phyloP scores from a whole-genome alignment of 2,888 invertebrate species.

The Oxytorus armatus region DNA sequence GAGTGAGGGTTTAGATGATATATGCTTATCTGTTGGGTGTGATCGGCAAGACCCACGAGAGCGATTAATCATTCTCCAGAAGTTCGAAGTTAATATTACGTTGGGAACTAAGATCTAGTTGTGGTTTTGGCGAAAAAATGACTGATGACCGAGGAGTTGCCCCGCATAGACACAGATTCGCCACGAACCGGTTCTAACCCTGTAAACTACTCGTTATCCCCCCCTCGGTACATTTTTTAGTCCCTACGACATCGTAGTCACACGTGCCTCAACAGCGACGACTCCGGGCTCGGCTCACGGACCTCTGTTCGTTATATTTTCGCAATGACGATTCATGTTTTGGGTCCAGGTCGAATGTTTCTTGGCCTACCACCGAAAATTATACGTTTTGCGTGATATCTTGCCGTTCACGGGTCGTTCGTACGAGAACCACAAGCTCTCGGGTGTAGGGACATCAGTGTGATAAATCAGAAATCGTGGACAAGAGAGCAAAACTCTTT shows the following conservation, averaged over 20 bases:
- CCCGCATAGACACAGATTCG: not conserved
- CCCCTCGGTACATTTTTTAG: constrained; percentile 5
- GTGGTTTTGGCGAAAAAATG: constrained; percentile 49
- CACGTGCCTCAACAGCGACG: constrained; percentile 4
- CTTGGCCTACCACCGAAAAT: constrained; percentile 69
- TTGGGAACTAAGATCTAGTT: constrained; percentile 21
- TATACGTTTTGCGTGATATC: constrained; percentile 69
- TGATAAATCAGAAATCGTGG: constrained; percentile 81
- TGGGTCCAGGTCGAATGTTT: constrained; percentile 11
- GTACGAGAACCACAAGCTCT: constrained; percentile 60
- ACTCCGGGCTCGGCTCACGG: not conserved
- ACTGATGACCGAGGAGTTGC: constrained; percentile 48
- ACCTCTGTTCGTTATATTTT: constrained; percentile 24
- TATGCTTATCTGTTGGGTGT: constrained; percentile 38
- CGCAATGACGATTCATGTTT: not conserved
- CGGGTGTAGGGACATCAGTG: constrained; percentile 71
- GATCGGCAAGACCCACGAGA: constrained; percentile 28
- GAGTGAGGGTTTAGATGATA: constrained; percentile 36
- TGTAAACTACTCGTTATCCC: constrained; percentile 18
- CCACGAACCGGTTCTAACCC: constrained; percentile 14
- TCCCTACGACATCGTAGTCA: constrained; percentile 28
- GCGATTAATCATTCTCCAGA: constrained; percentile 61
- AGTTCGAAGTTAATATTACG: constrained; percentile 47
- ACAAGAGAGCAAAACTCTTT: constrained; percentile 69
- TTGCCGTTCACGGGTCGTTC: not conserved